phyloP scores from a whole-genome alignment of 2,888 invertebrate species.

The Theretra japonica region DNA sequence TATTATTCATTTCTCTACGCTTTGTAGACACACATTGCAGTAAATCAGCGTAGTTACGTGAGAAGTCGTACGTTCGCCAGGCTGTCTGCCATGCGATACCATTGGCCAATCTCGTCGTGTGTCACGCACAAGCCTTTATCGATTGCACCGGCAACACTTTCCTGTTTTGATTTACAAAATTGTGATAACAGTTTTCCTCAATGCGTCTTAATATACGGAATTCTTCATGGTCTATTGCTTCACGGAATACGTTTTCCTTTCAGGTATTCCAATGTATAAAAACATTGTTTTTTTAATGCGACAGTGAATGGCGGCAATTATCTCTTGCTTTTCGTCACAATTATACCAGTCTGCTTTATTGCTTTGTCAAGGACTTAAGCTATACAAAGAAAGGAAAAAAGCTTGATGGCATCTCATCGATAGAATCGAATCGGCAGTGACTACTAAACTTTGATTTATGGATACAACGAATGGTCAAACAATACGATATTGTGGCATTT shows the following conservation, averaged over 20 bases:
- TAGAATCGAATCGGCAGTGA: too few relatives aligned
- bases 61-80: slow-evolving; percentile 26
- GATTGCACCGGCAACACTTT: slow-evolving; percentile 21
- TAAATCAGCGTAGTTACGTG: slow-evolving; percentile 25
- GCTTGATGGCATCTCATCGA: too few relatives aligned
- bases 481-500: neutral
- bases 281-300: neutral
- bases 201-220: neutral
- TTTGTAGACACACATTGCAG: slow-evolving; percentile 1
- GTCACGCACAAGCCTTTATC: slow-evolving; percentile 41
- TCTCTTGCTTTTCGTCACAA: too few relatives aligned
- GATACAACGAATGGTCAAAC: neutral
- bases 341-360: too few relatives aligned
- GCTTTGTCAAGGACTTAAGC: too few relatives aligned
- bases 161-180: slow-evolving; percentile 8
- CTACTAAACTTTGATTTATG: too few relatives aligned
- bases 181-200: slow-evolving; percentile 16
- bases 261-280: slow-evolving; percentile 7
- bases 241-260: slow-evolving; percentile 7
- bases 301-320: neutral
- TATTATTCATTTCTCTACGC: slow-evolving; percentile 27
- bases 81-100: slow-evolving; percentile 47
- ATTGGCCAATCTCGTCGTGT: slow-evolving; percentile 42
- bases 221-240: neutral
- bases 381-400: too few relatives aligned